Conservation (phyloP, 2,797 vertebrate species). For the Myotis myotis region DNA sequence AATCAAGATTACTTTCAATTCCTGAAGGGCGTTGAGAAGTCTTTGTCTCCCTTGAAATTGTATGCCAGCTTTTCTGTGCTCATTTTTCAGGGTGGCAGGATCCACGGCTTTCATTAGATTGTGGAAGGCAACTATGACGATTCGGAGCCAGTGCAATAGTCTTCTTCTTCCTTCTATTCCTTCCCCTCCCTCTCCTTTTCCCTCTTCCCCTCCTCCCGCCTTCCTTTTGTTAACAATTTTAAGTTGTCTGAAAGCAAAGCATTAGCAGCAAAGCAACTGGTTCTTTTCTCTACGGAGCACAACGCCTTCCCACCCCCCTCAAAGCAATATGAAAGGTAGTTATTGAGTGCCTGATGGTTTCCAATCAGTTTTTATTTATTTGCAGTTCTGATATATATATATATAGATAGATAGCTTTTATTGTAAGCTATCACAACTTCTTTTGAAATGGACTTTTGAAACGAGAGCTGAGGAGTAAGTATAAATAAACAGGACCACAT, state of each 20-base stretch:
- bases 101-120: background rate
- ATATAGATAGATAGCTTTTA: background rate
- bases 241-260: background rate
- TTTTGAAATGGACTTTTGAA: background rate
- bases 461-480: background rate
- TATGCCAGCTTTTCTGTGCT: background rate
- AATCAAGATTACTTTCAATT: background rate
- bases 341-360: background rate
- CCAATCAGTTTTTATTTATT: background rate
- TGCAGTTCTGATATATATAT: background rate
- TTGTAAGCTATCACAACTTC: background rate
- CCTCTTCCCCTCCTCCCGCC: too few species aligned
- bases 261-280: background rate
- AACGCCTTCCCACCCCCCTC: background rate
- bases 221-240: background rate
- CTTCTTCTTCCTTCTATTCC: background rate
- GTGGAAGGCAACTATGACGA: background rate
- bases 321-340: background rate
- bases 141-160: background rate
- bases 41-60: background rate
- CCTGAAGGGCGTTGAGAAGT: background rate
- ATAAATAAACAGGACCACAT: background rate
- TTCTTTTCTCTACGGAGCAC: background rate
- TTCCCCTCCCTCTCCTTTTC: too few species aligned
- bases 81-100: background rate